These are phyloP conservation scores for Sebastes itinus DNA, from an alignment of 2,797 vertebrate genomes.

Conservation along the genomic window DNA sequence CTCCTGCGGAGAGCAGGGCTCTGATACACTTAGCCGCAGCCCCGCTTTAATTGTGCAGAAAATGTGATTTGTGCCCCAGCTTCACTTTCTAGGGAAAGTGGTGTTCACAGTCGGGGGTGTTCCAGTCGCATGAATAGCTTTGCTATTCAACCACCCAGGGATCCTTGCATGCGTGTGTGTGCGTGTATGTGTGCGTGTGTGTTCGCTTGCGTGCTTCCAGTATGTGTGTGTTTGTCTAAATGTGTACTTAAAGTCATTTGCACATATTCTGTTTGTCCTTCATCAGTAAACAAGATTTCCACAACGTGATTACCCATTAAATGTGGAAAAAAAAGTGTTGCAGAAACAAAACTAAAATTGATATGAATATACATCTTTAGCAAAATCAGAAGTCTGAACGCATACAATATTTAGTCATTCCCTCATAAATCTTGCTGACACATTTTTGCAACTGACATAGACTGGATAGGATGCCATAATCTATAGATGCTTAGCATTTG, in stretches of 20 bases:
- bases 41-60: conserved; percentile 88
- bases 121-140: conserved; percentile 80
- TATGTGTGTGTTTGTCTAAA: conserved; percentile 33
- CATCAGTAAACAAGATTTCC: conserved; percentile 66
- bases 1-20: conserved; percentile 72
- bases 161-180: conserved; percentile 42
- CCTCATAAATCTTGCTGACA: conserved; percentile 5
- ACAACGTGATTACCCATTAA: conserved; percentile 60
- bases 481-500: not conserved
- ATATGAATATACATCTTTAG: conserved; percentile 22
- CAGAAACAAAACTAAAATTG: conserved; percentile 9
- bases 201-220: conserved; percentile 19
- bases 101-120: conserved; percentile 79
- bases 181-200: conserved; percentile 17
- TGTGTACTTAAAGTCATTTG: conserved; percentile 59
- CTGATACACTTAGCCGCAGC: conserved; percentile 82
- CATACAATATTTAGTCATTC: conserved; percentile 7
- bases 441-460: not conserved
- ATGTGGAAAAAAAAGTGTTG: conserved; percentile 8
- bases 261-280: conserved; percentile 66
- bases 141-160: conserved; percentile 78
- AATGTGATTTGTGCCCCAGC: conserved; percentile 87
- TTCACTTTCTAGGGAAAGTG: conserved; percentile 83
- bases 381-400: conserved; percentile 3
- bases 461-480: not conserved